Base-by-base conservation (phyloP, 2,113 vertebrate genomes). In the Bombycilla garrulus region DNA sequence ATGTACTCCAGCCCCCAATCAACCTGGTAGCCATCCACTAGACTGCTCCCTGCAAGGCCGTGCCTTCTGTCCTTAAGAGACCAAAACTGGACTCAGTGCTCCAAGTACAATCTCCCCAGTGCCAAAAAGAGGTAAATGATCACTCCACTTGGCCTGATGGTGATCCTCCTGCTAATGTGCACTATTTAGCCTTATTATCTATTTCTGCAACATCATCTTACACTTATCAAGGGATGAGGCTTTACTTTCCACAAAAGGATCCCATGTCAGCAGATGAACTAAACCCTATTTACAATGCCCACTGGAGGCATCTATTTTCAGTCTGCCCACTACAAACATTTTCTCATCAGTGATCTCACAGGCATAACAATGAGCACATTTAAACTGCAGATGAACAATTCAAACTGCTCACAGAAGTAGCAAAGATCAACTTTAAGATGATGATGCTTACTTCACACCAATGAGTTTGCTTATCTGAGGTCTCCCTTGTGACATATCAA, bases 201-300 rank as follows among this genome's bases (percentile, higher is more conserved):
- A 38, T 72, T 95, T 85, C 58, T 93, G 86, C 88, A 85, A 77
- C 44, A 78, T 95, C 86, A 96, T 56, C 73, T 84, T 79, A 54
- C 48, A 77, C 24, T 92, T 88, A 91, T 1, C 73, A 91, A 86
- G 72, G n/a, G 33, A 81, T 29, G 17, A 92, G 60, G 80, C 79
- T 85, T 88, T 83, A 76, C 38, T 66, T 91, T 58, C 64, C 92
- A 84, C 67, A 91, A 88, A 76, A 91, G 57, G 50, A 88, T 86
- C 62, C 38, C 79, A 62, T 53, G 54, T 72, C 86, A 92, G 81
- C 71, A 73, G 50, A 88, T 83, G 62, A 84, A 86, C 82, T 84
- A 93, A 81, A 64, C n/a, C 64, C 71, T 54, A 65, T 74, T 69
- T 95, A 91, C 84, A 92, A 77, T 83, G 60, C 51, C 79, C 48